These are phyloP conservation scores for Papilio demoleus DNA, from an alignment of 2,888 invertebrate species.

Conservation along the genomic window DNA sequence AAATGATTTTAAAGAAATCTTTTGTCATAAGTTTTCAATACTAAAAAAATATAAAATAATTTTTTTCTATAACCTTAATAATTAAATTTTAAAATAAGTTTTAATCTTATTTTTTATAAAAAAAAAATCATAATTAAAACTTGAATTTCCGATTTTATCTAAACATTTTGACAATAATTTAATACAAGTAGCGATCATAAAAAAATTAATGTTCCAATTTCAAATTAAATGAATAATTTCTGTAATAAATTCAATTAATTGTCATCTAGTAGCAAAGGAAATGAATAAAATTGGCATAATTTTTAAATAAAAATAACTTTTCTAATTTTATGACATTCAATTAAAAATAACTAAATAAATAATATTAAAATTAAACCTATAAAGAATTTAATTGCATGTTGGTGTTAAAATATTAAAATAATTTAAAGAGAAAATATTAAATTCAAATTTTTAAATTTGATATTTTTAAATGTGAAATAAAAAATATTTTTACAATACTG, in stretches of 20 bases:
- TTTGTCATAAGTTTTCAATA: no score
- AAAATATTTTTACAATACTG: no score
- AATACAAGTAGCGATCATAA: background rate
- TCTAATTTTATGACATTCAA: background rate
- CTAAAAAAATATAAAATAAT: background rate
- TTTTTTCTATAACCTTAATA: background rate
- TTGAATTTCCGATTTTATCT: background rate
- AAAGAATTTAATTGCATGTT: background rate
- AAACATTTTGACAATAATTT: background rate
- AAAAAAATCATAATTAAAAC: background rate
- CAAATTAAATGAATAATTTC: background rate
- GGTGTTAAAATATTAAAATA: background rate
- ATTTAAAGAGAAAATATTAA: background rate
- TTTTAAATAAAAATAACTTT: background rate
- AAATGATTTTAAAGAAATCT: no score
- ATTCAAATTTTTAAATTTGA: no score
- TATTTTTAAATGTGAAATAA: no score
- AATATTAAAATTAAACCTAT: background rate
- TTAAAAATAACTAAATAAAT: background rate
- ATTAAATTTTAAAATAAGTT: background rate
- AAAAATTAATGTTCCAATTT: background rate
- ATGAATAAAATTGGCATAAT: conserved; percentile 5
- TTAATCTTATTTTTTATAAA: background rate
- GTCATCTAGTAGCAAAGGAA: background rate
- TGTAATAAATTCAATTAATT: conserved; percentile 9